phyloP scores from a whole-genome alignment of 53 echinoderm and acorn worm species.

The Antedon mediterranea region DNA sequence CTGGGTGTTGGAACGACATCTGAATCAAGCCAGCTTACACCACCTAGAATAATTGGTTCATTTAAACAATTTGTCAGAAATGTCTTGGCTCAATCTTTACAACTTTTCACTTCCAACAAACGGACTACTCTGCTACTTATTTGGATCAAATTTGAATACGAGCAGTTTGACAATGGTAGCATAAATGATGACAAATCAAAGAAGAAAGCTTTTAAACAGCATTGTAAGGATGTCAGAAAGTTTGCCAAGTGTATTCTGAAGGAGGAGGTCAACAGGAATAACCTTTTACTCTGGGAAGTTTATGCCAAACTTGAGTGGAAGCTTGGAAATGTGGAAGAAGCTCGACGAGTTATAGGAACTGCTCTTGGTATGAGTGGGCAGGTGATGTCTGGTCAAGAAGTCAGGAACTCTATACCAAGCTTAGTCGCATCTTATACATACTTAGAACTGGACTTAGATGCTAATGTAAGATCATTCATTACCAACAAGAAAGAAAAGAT shows the following conservation, averaged over 20 bases:
- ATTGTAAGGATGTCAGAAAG: conserved; percentile 49
- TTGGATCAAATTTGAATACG: conserved; percentile 43
- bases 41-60: neutral
- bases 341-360: conserved; percentile 57
- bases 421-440: conserved; percentile 29
- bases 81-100: conserved; percentile 26
- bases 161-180: conserved; percentile 3
- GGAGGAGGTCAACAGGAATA: conserved; percentile 64
- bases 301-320: conserved; percentile 70
- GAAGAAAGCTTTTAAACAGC: conserved; percentile 40
- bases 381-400: neutral
- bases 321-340: conserved; percentile 43
- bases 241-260: conserved; percentile 57
- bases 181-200: neutral
- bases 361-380: conserved; percentile 41
- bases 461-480: neutral
- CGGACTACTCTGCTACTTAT: conserved; percentile 34
- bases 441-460: conserved; percentile 18
- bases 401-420: conserved; percentile 5
- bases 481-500: neutral
- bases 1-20: conserved; percentile 4
- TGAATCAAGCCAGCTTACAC: neutral
- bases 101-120: conserved; percentile 21
- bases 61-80: conserved; percentile 39
- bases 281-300: conserved; percentile 58